phyloP scores from a whole-genome alignment of 2,888 invertebrate genomes.

The Melanostoma mellinum region DNA sequence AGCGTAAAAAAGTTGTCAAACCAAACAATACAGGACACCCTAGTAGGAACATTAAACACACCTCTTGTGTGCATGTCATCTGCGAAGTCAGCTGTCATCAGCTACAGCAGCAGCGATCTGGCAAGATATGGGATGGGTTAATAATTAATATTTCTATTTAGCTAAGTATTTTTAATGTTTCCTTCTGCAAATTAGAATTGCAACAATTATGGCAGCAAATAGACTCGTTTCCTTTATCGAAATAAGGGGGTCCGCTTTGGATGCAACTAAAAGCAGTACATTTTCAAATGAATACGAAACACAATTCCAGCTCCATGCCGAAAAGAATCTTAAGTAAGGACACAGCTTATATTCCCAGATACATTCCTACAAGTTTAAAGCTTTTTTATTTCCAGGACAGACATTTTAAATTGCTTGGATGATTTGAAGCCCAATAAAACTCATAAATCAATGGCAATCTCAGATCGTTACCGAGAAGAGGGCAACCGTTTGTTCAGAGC shows the following conservation, averaged over 20 bases:
- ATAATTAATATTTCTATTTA: no score
- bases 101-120: no score
- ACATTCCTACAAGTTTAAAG: background rate
- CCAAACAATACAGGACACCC: no score
- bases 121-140: no score
- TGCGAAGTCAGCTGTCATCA: no score
- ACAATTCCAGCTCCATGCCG: slow-evolving; percentile 10
- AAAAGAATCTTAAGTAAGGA: slow-evolving; percentile 23
- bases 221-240: background rate
- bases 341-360: background rate
- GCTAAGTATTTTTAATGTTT: no score
- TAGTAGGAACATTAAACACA: no score
- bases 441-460: slow-evolving; percentile 27
- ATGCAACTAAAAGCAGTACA: background rate
- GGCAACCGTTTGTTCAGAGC: slow-evolving; percentile 76
- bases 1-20: no score
- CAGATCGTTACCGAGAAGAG: slow-evolving; percentile 74
- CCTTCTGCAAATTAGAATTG: no score
- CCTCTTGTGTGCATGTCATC: no score
- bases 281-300: slow-evolving; percentile 33
- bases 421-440: background rate
- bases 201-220: background rate
- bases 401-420: slow-evolving; percentile 7
- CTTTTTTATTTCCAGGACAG: slow-evolving; percentile 5
- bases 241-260: background rate